Base-by-base conservation (phyloP, 30 jellyfish, hydroid and myxozoan genomes). In the Pseudorhiza aurosa region DNA sequence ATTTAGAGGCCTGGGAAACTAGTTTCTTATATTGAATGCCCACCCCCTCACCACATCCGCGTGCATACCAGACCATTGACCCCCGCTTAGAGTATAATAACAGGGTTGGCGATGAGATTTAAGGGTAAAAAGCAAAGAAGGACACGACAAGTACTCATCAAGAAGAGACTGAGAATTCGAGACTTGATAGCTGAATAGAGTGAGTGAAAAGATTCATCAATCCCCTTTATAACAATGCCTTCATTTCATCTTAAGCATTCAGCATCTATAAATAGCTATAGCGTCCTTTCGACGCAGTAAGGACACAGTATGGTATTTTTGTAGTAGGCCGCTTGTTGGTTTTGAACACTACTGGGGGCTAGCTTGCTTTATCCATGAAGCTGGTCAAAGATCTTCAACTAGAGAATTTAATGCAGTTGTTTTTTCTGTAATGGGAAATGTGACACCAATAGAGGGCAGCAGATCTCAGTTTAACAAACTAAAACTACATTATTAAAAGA, bases 11-110 rank as follows among this genome's bases (percentile, higher is more conserved):
- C 90, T 78, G 90, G 69, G 90, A 78, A 78, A 43, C 63, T 50
- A 72, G 82, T 40, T 55, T 45, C 32, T 12, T 29, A 60, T 28
- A 28, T 35, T 28, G 19, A 30, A 39, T 27, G 46, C 55, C 32
- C 65, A 64, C 90, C 82, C n/a, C 90, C 90, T 78, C 90, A 78
- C 82, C 82, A 70, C 64, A 42, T 43, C 81, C 80, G 81, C 90
- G 90, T 78, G 90, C 69, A 62, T 57, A 40, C 90, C 81, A 78
- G 90, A 19, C 90, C 90, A 33, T 32, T 30, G 60, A 73, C 39
- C 64, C 75, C 86, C 74, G 75, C 74, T 25, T 33, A 19, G 75
- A 43, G 51, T 73, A 50, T 73, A 73, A 30, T 65, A 65, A 73
- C 42, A 68, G 39, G 49, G 57, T 21, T 17, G 18, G 21, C 9